Evolutionary conservation across 2,888 invertebrate species (phyloP).

Genomic region (Lycocerus yunnanus): DNA sequence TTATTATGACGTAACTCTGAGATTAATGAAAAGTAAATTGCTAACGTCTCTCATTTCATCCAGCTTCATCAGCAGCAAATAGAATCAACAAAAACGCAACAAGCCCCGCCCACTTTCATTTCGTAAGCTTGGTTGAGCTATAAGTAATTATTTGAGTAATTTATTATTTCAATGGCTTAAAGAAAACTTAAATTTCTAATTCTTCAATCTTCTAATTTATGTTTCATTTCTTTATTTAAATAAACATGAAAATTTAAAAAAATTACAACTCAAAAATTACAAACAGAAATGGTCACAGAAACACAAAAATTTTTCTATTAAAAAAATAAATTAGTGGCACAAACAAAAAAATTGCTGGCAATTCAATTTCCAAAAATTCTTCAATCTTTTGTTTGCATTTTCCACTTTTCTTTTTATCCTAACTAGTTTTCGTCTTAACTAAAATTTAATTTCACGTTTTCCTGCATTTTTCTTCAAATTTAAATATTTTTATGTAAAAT

Average conservation of each 20-base stretch:
- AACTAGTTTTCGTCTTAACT: neutral
- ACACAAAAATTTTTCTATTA: neutral
- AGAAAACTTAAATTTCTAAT: neutral
- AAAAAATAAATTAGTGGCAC: neutral
- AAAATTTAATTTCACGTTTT: neutral
- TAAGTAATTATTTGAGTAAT: neutral
- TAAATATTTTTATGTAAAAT: neutral
- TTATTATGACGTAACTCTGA: no score
- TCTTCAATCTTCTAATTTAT: neutral
- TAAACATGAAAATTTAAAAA: conserved; percentile 3
- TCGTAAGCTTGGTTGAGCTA: neutral
- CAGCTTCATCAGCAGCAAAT: no score
- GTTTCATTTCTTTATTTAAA: conserved; percentile 7
- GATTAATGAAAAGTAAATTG: no score
- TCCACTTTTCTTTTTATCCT: neutral
- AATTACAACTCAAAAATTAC: neutral
- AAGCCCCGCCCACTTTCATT: neutral
- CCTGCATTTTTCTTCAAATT: neutral
- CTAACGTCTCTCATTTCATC: no score
- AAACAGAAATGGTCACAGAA: neutral
- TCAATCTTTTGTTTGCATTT: neutral
- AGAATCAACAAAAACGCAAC: no score
- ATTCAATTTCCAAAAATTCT: neutral
- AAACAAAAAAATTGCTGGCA: neutral
- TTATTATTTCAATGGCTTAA: neutral